A percentile compares a stretch with the other conserved stretches of the same genome.
phyloP scores from a whole-genome alignment of 2,113 vertebrate species.

The Rhynchomys soricoides region DNA sequence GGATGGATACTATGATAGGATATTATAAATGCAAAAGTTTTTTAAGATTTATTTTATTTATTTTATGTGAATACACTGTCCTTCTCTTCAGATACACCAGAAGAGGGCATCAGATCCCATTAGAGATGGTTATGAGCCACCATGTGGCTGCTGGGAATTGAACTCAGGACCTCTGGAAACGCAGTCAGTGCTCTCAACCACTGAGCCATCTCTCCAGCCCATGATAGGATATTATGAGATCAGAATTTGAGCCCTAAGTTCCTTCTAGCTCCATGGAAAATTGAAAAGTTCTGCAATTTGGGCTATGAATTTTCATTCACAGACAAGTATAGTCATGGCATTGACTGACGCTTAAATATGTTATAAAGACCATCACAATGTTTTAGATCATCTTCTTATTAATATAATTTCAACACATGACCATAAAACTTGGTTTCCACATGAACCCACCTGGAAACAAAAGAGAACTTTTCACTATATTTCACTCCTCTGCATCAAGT shows the following conservation, averaged over 20 bases:
- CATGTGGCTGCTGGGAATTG: too few relatives aligned
- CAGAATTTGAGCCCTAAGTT: not conserved
- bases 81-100: too few relatives aligned
- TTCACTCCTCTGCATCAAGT: not conserved
- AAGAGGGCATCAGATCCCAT: too few relatives aligned
- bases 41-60: too few relatives aligned
- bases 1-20: not conserved
- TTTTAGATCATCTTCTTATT: not conserved
- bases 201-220: too few relatives aligned
- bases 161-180: too few relatives aligned
- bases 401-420: not conserved
- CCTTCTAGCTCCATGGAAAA: not conserved
- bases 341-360: not conserved
- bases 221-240: not conserved
- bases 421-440: not conserved
- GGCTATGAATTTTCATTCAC: not conserved
- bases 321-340: not conserved
- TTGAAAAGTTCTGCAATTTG: not conserved
- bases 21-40: too few relatives aligned
- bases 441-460: not conserved
- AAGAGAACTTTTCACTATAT: not conserved
- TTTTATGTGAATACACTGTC: too few relatives aligned
- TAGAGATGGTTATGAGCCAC: too few relatives aligned
- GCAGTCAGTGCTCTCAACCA: too few relatives aligned
- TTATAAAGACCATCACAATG: not conserved